Evolutionary conservation across 1,140 invertebrate genomes (phyloP).

Genomic region (Apis dorsata): DNA sequence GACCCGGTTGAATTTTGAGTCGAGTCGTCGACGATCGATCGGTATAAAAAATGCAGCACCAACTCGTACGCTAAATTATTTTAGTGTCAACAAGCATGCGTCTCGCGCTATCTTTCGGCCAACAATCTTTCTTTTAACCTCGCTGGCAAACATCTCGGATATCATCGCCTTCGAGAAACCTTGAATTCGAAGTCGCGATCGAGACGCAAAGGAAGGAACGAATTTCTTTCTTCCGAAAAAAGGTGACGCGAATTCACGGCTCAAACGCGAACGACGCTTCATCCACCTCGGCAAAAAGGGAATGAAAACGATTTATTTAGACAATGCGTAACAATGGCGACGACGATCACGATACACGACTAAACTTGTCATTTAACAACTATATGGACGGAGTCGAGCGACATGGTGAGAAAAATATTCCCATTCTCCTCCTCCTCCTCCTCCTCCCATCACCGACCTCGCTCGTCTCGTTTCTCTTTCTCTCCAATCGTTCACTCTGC

Average conservation of each 20-base stretch:
- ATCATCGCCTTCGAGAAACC: neutral
- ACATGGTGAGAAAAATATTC: slow-evolving; percentile 49
- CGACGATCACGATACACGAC: slow-evolving; percentile 55
- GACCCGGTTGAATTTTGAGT: neutral
- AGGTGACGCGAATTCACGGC: no score
- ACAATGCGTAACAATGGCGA: slow-evolving; percentile 55
- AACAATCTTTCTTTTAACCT: slow-evolving; percentile 40
- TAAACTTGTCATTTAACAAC: slow-evolving; percentile 63
- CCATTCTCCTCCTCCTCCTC: no score
- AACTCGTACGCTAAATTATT: slow-evolving; percentile 51
- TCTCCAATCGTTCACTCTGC: slow-evolving; percentile 44
- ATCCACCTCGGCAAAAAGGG: neutral
- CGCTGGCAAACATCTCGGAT: slow-evolving; percentile 14
- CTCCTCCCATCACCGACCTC: slow-evolving; percentile 52
- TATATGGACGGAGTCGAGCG: slow-evolving; percentile 68
- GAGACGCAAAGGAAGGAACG: neutral
- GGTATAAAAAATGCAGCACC: slow-evolving; percentile 57
- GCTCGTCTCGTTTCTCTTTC: slow-evolving; percentile 65
- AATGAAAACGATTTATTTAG: slow-evolving; percentile 20
- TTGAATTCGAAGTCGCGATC: neutral
- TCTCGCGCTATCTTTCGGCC: slow-evolving; percentile 10
- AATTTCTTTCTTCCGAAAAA: neutral
- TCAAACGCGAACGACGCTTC: slow-evolving; percentile 11
- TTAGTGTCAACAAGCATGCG: slow-evolving; percentile 41
- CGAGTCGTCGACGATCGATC: slow-evolving; percentile 42